Evolutionary conservation across 2,888 invertebrate genomes (phyloP).

Genomic region (Perizoma affinitatum): DNA sequence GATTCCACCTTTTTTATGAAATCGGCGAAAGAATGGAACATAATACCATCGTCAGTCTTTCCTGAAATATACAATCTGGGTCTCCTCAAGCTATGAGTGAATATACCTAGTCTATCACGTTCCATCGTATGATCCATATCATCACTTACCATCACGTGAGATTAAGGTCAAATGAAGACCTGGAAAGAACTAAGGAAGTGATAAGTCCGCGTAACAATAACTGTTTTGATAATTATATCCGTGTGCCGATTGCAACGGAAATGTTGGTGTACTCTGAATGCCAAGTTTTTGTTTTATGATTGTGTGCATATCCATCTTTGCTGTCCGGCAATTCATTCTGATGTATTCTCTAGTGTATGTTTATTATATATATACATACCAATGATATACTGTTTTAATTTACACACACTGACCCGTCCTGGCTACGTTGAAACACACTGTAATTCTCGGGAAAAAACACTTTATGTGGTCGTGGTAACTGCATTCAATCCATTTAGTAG

Average conservation of each 20-base stretch:
- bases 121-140: too few relatives aligned
- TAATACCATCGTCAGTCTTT: too few relatives aligned
- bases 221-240: conserved; percentile 40
- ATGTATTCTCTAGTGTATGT: conserved; percentile 3
- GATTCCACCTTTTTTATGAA: too few relatives aligned
- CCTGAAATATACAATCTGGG: too few relatives aligned
- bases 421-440: neutral
- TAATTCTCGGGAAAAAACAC: neutral
- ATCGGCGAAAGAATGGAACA: too few relatives aligned
- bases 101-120: too few relatives aligned
- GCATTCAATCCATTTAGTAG: too few relatives aligned
- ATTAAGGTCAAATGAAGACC: neutral
- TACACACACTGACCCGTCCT: neutral
- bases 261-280: conserved; percentile 36
- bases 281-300: conserved; percentile 41
- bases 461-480: too few relatives aligned
- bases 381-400: neutral
- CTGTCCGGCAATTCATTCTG: conserved; percentile 10
- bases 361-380: conserved; percentile 1
- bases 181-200: conserved; percentile 25
- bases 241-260: conserved; percentile 43
- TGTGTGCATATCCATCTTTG: conserved; percentile 10
- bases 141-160: too few relatives aligned
- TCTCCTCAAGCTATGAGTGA: too few relatives aligned
- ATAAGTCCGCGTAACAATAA: conserved; percentile 32